Evolutionary conservation across 1,140 invertebrate genomes (phyloP).

Genomic region (Asobara japonica): DNA sequence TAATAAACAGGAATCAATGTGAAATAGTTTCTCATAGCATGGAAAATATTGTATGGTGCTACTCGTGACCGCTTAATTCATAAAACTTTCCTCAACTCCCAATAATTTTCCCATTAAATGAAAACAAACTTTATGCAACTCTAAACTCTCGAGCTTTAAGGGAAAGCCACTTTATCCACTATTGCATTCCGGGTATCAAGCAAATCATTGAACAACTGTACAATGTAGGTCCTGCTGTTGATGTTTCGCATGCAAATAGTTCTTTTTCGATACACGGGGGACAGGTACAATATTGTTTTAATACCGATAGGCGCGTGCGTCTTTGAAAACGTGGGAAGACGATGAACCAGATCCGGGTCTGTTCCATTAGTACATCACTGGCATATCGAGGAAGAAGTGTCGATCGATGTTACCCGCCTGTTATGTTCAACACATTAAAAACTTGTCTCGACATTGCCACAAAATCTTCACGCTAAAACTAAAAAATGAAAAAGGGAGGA

Average conservation of each 20-base stretch:
- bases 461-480: too few relatives aligned
- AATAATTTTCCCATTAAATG: not conserved
- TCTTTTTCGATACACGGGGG: not conserved
- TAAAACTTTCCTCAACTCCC: not conserved
- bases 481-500: not conserved
- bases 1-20: not conserved
- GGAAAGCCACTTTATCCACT: not conserved
- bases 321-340: conserved; percentile 33
- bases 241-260: not conserved
- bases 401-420: conserved; percentile 11
- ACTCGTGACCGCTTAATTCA: not conserved
- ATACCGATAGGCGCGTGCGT: conserved; percentile 27
- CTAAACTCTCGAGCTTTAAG: not conserved
- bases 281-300: conserved; percentile 14
- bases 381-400: conserved; percentile 10
- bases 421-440: conserved; percentile 2
- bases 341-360: conserved; percentile 32
- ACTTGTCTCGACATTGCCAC: not conserved
- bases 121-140: not conserved
- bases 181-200: not conserved
- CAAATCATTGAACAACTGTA: not conserved
- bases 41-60: not conserved
- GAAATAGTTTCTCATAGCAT: not conserved
- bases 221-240: not conserved
- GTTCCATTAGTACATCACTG: not conserved